Conservation (phyloP, 2,113 vertebrate genomes). For the Sinocyclocheilus anophthalmus region DNA sequence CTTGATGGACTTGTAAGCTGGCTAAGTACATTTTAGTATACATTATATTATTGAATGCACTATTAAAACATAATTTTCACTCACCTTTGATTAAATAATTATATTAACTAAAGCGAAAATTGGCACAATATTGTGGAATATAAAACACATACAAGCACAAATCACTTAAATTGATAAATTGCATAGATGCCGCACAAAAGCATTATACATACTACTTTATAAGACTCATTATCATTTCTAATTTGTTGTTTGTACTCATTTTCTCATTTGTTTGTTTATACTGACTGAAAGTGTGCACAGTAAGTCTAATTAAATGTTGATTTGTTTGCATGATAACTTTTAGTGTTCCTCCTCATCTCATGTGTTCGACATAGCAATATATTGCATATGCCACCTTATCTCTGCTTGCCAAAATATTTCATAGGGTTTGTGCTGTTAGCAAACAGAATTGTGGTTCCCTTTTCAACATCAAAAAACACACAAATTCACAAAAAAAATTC, state of each 20-base stretch:
- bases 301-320: not conserved
- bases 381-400: not conserved
- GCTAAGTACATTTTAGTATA: not conserved
- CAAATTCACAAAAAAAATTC: too few relatives aligned
- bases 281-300: not conserved
- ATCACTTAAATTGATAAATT: too few relatives aligned
- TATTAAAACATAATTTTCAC: too few relatives aligned
- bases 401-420: not conserved
- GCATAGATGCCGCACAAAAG: not conserved
- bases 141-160: too few relatives aligned
- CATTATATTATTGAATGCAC: not conserved
- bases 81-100: not conserved
- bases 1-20: not conserved
- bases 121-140: not conserved
- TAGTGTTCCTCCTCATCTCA: not conserved
- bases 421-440: not conserved
- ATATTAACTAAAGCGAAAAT: not conserved
- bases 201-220: not conserved
- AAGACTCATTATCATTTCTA: not conserved
- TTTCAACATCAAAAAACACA: too few relatives aligned
- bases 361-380: not conserved
- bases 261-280: not conserved
- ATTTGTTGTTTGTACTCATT: not conserved
- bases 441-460: not conserved
- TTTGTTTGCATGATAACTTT: not conserved